Conservation (phyloP, 1,140 invertebrate genomes). For the Hesperophylax magnus region DNA sequence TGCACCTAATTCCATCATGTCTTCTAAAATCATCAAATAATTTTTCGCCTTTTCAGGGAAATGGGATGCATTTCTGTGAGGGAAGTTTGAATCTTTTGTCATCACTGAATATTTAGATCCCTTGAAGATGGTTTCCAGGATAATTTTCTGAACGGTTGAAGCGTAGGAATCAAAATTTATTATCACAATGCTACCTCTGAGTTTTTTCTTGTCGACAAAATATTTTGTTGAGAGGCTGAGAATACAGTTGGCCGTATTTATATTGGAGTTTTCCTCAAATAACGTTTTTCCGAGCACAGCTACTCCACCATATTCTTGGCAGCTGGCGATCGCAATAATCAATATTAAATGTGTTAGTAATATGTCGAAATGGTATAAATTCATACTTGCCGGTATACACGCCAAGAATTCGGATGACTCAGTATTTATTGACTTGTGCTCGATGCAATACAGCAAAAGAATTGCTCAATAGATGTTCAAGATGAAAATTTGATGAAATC, state of each 20-base stretch:
- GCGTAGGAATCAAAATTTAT: slow-evolving; percentile 66
- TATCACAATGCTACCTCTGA: slow-evolving; percentile 68
- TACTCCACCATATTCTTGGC: neutral
- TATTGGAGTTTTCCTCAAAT: neutral
- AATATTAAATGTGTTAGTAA: neutral
- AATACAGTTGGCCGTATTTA: slow-evolving; percentile 64
- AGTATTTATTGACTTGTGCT: neutral
- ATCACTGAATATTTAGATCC: slow-evolving; percentile 68
- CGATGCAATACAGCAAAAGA: neutral
- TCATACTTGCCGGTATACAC: neutral
- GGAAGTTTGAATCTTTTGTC: slow-evolving; percentile 67
- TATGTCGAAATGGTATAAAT: neutral
- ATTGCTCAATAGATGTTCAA: neutral
- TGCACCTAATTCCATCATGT: slow-evolving; percentile 63
- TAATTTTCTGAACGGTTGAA: slow-evolving; percentile 63
- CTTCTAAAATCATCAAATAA: slow-evolving; percentile 69
- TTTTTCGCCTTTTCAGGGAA: slow-evolving; percentile 71
- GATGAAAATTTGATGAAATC: neutral
- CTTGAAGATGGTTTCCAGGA: slow-evolving; percentile 66
- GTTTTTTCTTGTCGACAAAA: slow-evolving; percentile 68
- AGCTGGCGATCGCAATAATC: neutral
- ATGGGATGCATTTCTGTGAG: slow-evolving; percentile 68
- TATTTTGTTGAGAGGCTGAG: slow-evolving; percentile 69
- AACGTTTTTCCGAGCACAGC: neutral
- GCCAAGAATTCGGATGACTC: neutral